Base-by-base conservation (phyloP, 1,140 invertebrate genomes). In the Eulimnadia texana region DNA sequence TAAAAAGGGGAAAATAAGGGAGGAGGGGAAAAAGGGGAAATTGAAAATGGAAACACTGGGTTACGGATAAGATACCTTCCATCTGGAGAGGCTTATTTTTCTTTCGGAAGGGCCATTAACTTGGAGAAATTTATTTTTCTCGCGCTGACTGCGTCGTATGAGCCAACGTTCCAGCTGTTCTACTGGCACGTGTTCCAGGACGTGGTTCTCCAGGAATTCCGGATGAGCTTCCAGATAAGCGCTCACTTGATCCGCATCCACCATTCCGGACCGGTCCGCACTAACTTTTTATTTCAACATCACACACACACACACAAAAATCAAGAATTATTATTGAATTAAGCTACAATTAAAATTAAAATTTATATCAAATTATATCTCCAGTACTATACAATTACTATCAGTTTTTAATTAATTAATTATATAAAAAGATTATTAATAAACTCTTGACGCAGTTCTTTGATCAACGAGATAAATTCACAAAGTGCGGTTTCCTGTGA, bases 121-220 rank as follows among this genome's bases (percentile, higher is more conserved):
- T 33, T 3, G 65, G 53, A 70, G 67, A 60, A 72, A 73, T 64
- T 60, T 64, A 13, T 55, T 64, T 52, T 77, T 77, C 54, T 73
- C 68, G 29, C 73, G 66, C 63, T 77, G 76, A n/a, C 74, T 76
- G 64, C 77, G 73, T 22, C 78, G 68, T 54, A 80, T 79, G 55
- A 80, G 76, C 80, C 80, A 82, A 52, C 77, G 68, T 67, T 81
- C 79, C 59, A 82, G 64, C 58, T 74, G 73, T 60, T 81, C 79
- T 49, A 78, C 64, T 49, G 77, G 74, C 6, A 82, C 74, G 60
- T 81, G 73, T 22, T 78, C 73, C 68, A 77, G 72, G 6, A 82
- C 72, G 67, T 74, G 79, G 22, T 73, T 66, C 66, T 82, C 80
- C 61, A 82, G 68, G 66, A 78, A 79, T 24, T 80, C 77, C 2